Base-by-base conservation (phyloP, 2,113 vertebrate genomes). In the Cyprinodon brontotheroides region DNA sequence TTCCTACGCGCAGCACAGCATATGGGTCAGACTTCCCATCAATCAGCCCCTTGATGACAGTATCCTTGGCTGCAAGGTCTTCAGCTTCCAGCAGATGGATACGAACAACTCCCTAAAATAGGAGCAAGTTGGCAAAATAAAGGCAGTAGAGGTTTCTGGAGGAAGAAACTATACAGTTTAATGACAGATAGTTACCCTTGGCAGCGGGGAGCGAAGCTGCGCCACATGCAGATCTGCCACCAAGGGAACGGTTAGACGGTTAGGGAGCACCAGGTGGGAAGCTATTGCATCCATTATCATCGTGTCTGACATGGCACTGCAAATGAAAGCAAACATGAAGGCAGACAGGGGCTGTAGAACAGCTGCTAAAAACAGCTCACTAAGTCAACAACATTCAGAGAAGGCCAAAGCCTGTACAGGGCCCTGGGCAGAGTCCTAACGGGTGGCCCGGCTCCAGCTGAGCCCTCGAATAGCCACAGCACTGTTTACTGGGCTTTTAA, bases 281-380 rank as follows among this genome's bases (percentile, higher is more conserved):
- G 97, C 94, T 70, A 98, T 98, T 82, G 96, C 91, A 88, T 98
- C 97, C 97, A 98, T 98, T 93, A 98, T 96, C 96, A 97, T 94
- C 61, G 95, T 95, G 92, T 98, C 97, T 68, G 97, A 97, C 72
- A 97, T 92, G 36, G 94, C 94, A 92, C 97, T 98, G 93, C 38
- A 90, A 90, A 84, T 70, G 64, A 84, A 80, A 89, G 90, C 89
- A 83, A 68, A 84, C 69, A 86, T 47, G 88, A 74, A 88, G 17
- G 89, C 80, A 86, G 60, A 80, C 77, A 84, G 68, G 68, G 39
- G 43, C 68, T 75, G 72, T 67, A 72, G 39, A 71, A 68, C 62
- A 40, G n/a, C 45, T 4, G 59, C 48, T 13, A 62, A 64, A n/a
- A 72, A 43, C 75, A 72, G 82, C 29, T 29, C 29, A 29, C 29